These are phyloP conservation scores for Pseudomugil tenellus DNA, from an alignment of 2,797 vertebrate genomes.

Conservation along the genomic window DNA sequence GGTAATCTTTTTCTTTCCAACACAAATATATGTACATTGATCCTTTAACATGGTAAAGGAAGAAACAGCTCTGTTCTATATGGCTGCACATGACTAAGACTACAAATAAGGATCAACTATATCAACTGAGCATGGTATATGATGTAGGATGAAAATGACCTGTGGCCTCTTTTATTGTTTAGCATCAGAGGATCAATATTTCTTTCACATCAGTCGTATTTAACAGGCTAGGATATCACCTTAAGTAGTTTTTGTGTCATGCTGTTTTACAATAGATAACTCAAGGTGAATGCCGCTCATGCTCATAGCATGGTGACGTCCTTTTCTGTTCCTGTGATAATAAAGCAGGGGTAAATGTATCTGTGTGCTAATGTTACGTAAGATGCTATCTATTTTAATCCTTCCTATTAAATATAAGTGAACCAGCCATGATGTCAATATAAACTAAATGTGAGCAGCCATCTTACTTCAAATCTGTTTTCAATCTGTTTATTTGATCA, in stretches of 20 bases:
- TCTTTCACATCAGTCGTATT: slow-evolving; percentile 26
- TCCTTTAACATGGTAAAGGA: slow-evolving; percentile 17
- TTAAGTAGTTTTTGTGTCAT: slow-evolving; percentile 48
- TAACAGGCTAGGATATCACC: slow-evolving; percentile 20
- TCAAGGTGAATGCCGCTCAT: slow-evolving; percentile 62
- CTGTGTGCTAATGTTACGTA: slow-evolving; percentile 57
- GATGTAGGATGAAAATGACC: slow-evolving; percentile 27
- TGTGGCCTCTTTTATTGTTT: slow-evolving; percentile 33
- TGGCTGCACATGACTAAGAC: slow-evolving; percentile 29
- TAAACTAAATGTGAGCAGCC: slow-evolving; percentile 29
- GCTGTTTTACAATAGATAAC: slow-evolving; percentile 63
- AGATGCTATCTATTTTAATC: slow-evolving; percentile 57
- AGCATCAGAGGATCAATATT: slow-evolving; percentile 16
- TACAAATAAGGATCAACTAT: slow-evolving; percentile 4
- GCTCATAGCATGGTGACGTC: slow-evolving; percentile 57
- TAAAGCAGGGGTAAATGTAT: slow-evolving; percentile 35
- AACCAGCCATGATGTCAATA: slow-evolving; percentile 53
- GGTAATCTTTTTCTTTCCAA: slow-evolving; percentile 9
- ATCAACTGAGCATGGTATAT: slow-evolving; percentile 14
- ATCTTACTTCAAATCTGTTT: slow-evolving; percentile 34
- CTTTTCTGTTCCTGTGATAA: slow-evolving; percentile 30
- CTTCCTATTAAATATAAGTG: slow-evolving; percentile 58
- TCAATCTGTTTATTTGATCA: slow-evolving; percentile 34
- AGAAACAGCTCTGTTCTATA: slow-evolving; percentile 2
- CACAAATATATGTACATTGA: slow-evolving; percentile 27